Percentiles rank a stretch among this genome's conserved stretches.
Evolutionary conservation across 2,888 invertebrate species (phyloP).

Genomic region (Cremastinae sp.): DNA sequence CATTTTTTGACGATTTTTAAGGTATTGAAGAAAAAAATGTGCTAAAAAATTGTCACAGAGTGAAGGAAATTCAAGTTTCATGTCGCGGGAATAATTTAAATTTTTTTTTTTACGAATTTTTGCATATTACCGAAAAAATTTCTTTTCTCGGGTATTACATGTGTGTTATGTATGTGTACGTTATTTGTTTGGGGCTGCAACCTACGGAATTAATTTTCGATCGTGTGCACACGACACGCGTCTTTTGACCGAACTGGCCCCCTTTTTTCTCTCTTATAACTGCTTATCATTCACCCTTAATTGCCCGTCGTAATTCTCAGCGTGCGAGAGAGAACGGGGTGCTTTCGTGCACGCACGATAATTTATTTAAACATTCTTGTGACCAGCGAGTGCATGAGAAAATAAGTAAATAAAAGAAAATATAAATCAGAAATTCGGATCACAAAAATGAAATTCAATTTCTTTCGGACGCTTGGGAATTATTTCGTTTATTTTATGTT

Average conservation of each 20-base stretch:
- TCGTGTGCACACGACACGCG: constrained; percentile 34
- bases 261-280: constrained; percentile 20
- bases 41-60: constrained; percentile 7
- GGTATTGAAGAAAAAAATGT: constrained; percentile 30
- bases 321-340: constrained; percentile 21
- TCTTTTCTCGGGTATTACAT: background rate
- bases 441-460: background rate
- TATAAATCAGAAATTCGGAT: too few relatives aligned
- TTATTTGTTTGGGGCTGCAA: background rate
- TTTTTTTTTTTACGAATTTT: too few relatives aligned
- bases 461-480: too few relatives aligned
- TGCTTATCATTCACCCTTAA: constrained; percentile 54
- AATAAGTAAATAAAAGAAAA: too few relatives aligned
- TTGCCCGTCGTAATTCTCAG: constrained; percentile 38
- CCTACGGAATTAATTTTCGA: constrained; percentile 25
- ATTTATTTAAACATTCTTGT: constrained; percentile 22
- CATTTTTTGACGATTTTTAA: constrained; percentile 14
- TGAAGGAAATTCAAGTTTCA: constrained; percentile 14
- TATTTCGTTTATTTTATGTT: background rate
- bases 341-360: constrained; percentile 40
- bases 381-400: background rate
- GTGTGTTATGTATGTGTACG: too few relatives aligned
- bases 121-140: background rate
- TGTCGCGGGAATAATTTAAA: too few relatives aligned
- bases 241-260: background rate